These are phyloP conservation scores for Cephus rjabovi DNA, from an alignment of 2,888 invertebrate species.

Conservation along the genomic window DNA sequence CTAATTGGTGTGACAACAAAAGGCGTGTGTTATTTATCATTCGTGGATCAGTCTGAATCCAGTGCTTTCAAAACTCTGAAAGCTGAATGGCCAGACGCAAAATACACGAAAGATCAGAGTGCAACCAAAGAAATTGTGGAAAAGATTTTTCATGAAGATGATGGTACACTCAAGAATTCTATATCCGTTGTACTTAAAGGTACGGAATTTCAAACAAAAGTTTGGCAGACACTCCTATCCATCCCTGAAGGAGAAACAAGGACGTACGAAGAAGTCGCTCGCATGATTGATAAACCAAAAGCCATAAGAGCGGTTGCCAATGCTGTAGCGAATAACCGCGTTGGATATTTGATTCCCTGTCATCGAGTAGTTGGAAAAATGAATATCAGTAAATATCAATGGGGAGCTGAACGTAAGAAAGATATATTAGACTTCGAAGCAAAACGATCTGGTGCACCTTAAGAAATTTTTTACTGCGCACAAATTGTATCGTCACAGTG, in stretches of 20 bases:
- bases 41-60: constrained; percentile 30
- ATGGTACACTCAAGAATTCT: constrained; percentile 13
- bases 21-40: constrained; percentile 45
- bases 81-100: constrained; percentile 41
- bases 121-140: constrained; percentile 27
- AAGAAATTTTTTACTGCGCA: neutral
- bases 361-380: constrained; percentile 52
- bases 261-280: constrained; percentile 50
- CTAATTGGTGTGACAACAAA: constrained; percentile 43
- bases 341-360: constrained; percentile 55
- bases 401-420: constrained; percentile 43
- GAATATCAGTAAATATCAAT: constrained; percentile 47
- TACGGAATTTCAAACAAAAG: constrained; percentile 54
- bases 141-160: constrained; percentile 31
- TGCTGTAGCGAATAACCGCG: constrained; percentile 49
- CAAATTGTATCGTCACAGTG: neutral
- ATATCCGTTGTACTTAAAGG: constrained; percentile 46
- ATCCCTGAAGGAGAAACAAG: constrained; percentile 42
- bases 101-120: constrained; percentile 15
- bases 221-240: constrained; percentile 48
- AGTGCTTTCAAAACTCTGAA: constrained; percentile 31
- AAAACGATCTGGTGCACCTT: neutral
- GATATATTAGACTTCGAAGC: constrained; percentile 44
- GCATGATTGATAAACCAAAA: constrained; percentile 44
- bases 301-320: constrained; percentile 50